A percentile compares a stretch with the other conserved stretches of the same genome.
Conservation (phyloP, 2,888 invertebrate genomes). For the Archaeoteleia sp. region DNA sequence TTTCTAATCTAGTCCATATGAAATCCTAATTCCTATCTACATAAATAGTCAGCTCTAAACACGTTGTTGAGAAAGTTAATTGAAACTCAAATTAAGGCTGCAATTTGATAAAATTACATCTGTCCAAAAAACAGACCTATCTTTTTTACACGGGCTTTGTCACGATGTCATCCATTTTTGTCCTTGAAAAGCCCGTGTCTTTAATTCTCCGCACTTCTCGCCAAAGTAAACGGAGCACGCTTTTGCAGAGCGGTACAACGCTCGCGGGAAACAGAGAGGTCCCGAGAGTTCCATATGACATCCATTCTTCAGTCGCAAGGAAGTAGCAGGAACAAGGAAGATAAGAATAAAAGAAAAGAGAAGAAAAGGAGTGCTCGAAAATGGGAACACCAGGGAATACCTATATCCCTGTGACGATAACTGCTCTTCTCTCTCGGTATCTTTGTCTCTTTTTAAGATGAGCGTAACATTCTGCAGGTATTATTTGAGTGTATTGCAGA, state of each 20-base stretch:
- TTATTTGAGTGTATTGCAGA: constrained; percentile 28
- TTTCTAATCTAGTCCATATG: too few relatives aligned
- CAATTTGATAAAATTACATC: too few relatives aligned
- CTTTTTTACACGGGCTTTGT: too few relatives aligned
- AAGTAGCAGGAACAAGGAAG: constrained; percentile 27
- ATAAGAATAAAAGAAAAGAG: constrained; percentile 29
- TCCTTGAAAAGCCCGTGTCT: constrained; percentile 31
- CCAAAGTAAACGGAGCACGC: constrained; percentile 37
- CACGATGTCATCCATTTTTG: too few relatives aligned
- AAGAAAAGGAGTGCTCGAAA: constrained; percentile 39
- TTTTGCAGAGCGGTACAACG: constrained; percentile 38
- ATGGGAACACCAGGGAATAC: constrained; percentile 47
- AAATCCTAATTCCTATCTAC: too few relatives aligned
- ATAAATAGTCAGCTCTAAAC: too few relatives aligned
- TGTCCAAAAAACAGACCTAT: too few relatives aligned
- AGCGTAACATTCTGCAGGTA: constrained; percentile 28
- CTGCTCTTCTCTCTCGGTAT: constrained; percentile 10
- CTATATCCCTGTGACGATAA: constrained; percentile 43
- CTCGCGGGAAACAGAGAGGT: constrained; percentile 40
- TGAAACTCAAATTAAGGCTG: too few relatives aligned
- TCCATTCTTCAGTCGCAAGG: constrained; percentile 45
- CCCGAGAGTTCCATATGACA: constrained; percentile 47
- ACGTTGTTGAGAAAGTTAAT: too few relatives aligned
- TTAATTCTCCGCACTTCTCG: constrained; percentile 37
- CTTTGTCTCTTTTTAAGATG: constrained; percentile 14